Conservation (phyloP, 2,113 vertebrate genomes). For the Machaerirhynchus nigripectus region DNA sequence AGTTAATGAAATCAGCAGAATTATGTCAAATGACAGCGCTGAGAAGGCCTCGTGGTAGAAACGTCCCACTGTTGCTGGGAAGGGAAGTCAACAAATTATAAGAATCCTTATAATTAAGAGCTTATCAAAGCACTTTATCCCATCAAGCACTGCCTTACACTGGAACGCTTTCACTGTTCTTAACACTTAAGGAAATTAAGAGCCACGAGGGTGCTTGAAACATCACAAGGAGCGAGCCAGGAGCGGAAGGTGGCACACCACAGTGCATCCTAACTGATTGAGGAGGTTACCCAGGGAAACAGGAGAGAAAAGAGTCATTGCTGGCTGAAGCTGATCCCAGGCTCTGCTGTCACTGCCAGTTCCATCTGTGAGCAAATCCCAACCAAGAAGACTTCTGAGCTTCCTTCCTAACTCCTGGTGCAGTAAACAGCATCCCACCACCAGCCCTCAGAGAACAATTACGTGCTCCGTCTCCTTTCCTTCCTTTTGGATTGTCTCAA, state of each 20-base stretch:
- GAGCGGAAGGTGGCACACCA: neutral
- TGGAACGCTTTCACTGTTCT: too few species aligned
- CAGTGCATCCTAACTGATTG: neutral
- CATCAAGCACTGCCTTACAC: slow-evolving; percentile 23
- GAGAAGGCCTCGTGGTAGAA: neutral
- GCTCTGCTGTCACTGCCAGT: neutral
- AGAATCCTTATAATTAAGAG: slow-evolving; percentile 5
- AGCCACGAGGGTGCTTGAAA: slow-evolving; percentile 30
- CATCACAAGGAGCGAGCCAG: neutral
- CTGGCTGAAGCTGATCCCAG: neutral
- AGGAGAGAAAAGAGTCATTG: neutral
- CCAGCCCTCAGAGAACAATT: neutral
- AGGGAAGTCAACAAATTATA: slow-evolving; percentile 32
- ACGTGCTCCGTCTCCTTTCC: neutral
- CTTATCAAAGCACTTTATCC: slow-evolving; percentile 45
- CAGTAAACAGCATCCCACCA: neutral
- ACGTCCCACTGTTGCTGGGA: neutral
- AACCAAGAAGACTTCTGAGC: neutral
- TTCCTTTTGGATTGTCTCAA: slow-evolving; percentile 16
- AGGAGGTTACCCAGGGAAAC: slow-evolving; percentile 10
- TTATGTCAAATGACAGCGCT: neutral
- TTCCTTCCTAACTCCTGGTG: neutral
- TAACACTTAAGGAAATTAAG: slow-evolving; percentile 53
- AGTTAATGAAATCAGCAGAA: slow-evolving; percentile 37
- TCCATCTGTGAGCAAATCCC: neutral